These are phyloP conservation scores for Colaptes auratus DNA, from an alignment of 2,113 vertebrate genomes.

Conservation along the genomic window DNA sequence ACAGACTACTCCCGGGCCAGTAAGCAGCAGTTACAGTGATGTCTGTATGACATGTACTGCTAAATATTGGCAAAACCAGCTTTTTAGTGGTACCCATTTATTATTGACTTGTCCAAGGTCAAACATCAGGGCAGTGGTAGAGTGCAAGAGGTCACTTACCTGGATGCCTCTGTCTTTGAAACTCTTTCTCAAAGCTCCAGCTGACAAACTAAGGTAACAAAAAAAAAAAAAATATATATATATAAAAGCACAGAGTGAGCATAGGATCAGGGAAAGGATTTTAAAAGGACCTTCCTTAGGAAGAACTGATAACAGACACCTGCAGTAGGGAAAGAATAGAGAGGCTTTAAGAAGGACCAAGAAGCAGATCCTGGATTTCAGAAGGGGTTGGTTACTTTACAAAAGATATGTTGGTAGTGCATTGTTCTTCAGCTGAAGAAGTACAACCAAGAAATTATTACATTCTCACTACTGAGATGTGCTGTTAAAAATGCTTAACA, in stretches of 20 bases:
- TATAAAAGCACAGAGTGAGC: neutral
- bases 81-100: neutral
- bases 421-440: neutral
- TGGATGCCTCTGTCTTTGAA: neutral
- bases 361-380: neutral
- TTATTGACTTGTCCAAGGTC: neutral
- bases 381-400: neutral
- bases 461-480: neutral
- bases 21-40: neutral
- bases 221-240: neutral
- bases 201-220: neutral
- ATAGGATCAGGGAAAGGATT: neutral
- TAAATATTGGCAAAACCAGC: neutral
- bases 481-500: neutral
- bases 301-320: neutral
- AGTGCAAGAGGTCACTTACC: neutral
- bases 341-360: neutral
- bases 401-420: neutral
- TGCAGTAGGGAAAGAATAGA: neutral
- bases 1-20: neutral
- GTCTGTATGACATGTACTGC: neutral
- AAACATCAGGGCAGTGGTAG: neutral
- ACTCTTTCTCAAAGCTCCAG: neutral
- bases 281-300: neutral
- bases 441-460: neutral